These are phyloP conservation scores for Elymnias hypermnestra DNA, from an alignment of 1,140 invertebrate species.

Conservation along the genomic window DNA sequence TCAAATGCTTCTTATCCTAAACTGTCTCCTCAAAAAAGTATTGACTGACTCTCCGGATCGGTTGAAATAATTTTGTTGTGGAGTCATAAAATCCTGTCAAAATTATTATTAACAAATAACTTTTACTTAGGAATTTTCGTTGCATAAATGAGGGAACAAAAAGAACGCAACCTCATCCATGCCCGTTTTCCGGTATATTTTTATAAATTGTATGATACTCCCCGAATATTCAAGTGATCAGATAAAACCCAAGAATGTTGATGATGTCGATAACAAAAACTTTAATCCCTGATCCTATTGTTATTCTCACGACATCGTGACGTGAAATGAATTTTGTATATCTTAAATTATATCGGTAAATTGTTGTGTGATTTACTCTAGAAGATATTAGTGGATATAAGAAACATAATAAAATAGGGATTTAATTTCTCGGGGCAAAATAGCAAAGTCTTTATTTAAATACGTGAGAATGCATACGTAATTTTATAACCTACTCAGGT, in stretches of 20 bases:
- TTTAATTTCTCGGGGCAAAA: background rate
- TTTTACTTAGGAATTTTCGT: too few species aligned
- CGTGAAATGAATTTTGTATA: slow-evolving; percentile 9
- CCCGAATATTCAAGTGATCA: too few species aligned
- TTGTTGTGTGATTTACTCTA: slow-evolving; percentile 14
- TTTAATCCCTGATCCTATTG: slow-evolving; percentile 18
- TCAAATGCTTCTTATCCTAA: too few species aligned
- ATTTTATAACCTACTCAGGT: background rate
- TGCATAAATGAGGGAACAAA: too few species aligned
- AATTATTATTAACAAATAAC: too few species aligned
- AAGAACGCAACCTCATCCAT: too few species aligned
- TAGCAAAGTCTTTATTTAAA: slow-evolving; percentile 1
- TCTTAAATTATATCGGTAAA: slow-evolving; percentile 10
- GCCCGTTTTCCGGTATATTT: too few species aligned
- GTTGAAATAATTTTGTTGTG: too few species aligned
- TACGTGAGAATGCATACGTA: slow-evolving; percentile 11
- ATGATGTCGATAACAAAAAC: slow-evolving; percentile 13
- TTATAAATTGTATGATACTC: too few species aligned
- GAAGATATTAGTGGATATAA: background rate
- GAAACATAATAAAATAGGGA: slow-evolving; percentile 1
- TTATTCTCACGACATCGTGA: slow-evolving; percentile 17
- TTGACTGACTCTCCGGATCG: too few species aligned
- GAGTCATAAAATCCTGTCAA: too few species aligned
- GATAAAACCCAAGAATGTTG: slow-evolving; percentile 14
- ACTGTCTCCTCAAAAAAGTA: too few species aligned